Conservation (phyloP, 1,140 invertebrate genomes). For the Drosophila bifasciata region DNA sequence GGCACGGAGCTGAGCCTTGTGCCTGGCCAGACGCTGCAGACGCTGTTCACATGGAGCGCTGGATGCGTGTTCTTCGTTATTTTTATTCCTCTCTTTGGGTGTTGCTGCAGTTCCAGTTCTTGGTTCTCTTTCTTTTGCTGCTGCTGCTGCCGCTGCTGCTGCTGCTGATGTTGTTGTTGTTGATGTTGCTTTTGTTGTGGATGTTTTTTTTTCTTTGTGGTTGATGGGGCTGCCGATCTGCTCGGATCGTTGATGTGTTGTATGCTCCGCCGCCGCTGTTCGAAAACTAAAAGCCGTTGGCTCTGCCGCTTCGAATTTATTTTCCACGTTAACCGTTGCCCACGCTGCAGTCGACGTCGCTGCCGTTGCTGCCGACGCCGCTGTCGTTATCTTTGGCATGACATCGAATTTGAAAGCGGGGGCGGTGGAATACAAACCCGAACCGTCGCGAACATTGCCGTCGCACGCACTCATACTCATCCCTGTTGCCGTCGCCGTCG, state of each 20-base stretch:
- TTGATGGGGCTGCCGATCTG: constrained; percentile 5
- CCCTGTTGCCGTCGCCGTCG: constrained; percentile 24
- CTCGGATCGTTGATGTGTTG: constrained; percentile 31
- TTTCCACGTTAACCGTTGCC: constrained; percentile 73
- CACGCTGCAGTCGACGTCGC: constrained; percentile 15
- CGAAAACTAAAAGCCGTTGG: constrained; percentile 79
- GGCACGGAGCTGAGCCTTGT: constrained; percentile 66
- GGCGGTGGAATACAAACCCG: constrained; percentile 22
- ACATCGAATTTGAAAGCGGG: constrained; percentile 40
- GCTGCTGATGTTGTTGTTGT: constrained; percentile 2
- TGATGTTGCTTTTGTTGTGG: constrained; percentile 5
- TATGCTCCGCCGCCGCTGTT: constrained; percentile 73
- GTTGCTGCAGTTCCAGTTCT: too few species aligned
- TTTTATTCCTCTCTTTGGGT: too few species aligned
- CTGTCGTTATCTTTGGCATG: constrained; percentile 73
- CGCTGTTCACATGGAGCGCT: constrained; percentile 43
- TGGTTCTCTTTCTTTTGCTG: not conserved
- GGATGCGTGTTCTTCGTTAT: not conserved
- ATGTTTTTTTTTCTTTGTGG: not conserved
- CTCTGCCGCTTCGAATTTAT: constrained; percentile 76
- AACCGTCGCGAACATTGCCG: constrained; percentile 58
- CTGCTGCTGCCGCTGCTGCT: constrained; percentile 5
- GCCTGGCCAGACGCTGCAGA: constrained; percentile 43
- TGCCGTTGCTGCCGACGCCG: constrained; percentile 40
- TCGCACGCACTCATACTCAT: constrained; percentile 63